phyloP scores from a whole-genome alignment of 2,888 invertebrate species.

The Agriopis aurantiaria region DNA sequence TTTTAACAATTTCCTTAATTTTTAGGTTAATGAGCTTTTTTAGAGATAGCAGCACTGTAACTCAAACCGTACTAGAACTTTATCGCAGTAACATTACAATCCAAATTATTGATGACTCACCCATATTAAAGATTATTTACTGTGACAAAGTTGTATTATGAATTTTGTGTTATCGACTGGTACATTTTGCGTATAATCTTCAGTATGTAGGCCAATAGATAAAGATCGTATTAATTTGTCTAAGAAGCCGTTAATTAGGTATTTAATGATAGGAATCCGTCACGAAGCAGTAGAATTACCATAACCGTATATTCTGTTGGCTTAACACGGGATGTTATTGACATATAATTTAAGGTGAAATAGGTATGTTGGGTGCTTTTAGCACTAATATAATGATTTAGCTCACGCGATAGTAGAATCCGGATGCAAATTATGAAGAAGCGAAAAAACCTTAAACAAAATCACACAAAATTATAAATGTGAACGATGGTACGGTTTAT shows the following conservation, averaged over 20 bases:
- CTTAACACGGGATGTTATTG: constrained; percentile 18
- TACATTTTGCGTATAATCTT: constrained; percentile 31
- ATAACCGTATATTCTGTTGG: constrained; percentile 21
- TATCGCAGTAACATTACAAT: constrained; percentile 2
- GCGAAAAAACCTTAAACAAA: background rate
- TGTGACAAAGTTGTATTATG: constrained; percentile 5
- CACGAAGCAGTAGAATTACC: constrained; percentile 17
- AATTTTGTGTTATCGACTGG: background rate
- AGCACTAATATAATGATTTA: constrained; percentile 17
- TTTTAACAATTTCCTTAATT: constrained; percentile 43
- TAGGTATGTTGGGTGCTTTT: constrained; percentile 14
- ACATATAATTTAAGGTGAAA: constrained; percentile 15
- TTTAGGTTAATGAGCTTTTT: constrained; percentile 36
- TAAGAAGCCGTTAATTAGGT: constrained; percentile 47
- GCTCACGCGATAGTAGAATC: background rate
- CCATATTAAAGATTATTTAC: background rate
- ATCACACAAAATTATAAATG: too few relatives aligned
- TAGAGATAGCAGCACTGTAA: constrained; percentile 23
- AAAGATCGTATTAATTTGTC: constrained; percentile 53
- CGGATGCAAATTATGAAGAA: background rate
- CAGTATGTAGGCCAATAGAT: constrained; percentile 45
- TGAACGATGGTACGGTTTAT: too few relatives aligned
- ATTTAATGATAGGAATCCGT: constrained; percentile 39
- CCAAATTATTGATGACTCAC: background rate
- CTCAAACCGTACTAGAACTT: constrained; percentile 3